Conservation (phyloP, 2,888 invertebrate species). For the Papilio protenor region DNA sequence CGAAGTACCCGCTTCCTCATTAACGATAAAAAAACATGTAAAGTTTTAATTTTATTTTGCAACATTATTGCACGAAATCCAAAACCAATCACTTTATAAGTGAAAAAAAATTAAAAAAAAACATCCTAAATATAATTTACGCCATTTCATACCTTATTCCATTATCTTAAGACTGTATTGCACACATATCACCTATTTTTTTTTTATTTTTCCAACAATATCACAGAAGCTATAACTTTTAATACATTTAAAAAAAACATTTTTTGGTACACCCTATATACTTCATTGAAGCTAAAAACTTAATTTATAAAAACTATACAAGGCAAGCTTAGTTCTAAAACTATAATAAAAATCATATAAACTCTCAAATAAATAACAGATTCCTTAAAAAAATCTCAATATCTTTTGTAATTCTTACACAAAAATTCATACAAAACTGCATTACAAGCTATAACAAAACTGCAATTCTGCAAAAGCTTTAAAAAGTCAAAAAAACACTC, state of each 20-base stretch:
- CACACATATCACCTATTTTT: neutral
- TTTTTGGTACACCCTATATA: neutral
- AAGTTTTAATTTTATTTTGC: no score
- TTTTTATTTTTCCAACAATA: neutral
- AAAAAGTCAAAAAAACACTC: neutral
- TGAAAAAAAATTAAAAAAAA: no score
- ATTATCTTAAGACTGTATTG: slow-evolving; percentile 1
- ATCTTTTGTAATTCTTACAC: neutral
- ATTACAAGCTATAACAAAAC: neutral
- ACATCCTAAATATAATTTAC: neutral
- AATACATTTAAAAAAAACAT: neutral
- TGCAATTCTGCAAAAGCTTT: neutral
- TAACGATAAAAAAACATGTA: no score
- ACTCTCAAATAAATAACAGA: neutral
- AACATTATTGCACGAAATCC: no score
- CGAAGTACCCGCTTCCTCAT: no score
- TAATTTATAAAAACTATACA: neutral
- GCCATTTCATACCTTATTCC: slow-evolving; percentile 14
- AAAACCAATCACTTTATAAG: no score
- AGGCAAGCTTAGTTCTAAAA: neutral
- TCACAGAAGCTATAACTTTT: neutral
- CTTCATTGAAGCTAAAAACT: slow-evolving; percentile 30
- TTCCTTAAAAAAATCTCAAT: no score
- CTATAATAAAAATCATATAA: neutral
- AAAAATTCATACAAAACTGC: neutral